Conservation (phyloP, 92 coral and sea anemone genomes). For the Montipora capitata region DNA sequence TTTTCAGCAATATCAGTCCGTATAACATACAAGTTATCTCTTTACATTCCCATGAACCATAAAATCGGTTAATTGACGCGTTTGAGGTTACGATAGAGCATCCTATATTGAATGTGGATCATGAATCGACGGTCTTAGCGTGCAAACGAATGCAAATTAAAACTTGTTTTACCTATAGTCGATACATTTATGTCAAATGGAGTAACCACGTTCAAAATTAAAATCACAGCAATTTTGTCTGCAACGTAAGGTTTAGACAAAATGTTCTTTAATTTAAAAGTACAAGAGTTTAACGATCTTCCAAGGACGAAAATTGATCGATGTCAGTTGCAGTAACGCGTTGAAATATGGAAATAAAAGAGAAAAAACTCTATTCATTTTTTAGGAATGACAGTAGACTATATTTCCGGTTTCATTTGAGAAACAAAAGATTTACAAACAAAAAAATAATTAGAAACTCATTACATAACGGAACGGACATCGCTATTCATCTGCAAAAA, state of each 20-base stretch:
- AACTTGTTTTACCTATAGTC: background rate
- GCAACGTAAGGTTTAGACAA: too few species aligned
- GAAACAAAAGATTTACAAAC: conserved; percentile 32
- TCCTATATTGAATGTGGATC: conserved; percentile 8
- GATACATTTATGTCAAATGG: background rate
- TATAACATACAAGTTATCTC: conserved; percentile 11
- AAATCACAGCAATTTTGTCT: background rate
- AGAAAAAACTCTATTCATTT: background rate
- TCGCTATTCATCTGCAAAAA: conserved; percentile 2
- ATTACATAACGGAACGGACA: conserved; percentile 15
- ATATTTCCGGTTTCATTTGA: conserved; percentile 27
- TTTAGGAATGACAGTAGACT: conserved; percentile 28
- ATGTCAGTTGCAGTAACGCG: background rate
- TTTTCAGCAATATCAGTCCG: conserved; percentile 7
- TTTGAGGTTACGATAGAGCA: conserved; percentile 27
- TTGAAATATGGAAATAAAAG: background rate
- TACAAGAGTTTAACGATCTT: too few species aligned
- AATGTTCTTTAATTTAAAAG: too few species aligned
- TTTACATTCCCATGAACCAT: background rate
- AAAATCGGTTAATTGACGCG: conserved; percentile 31
- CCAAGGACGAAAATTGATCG: conserved; percentile 11
- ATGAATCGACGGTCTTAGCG: background rate
- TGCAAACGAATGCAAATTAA: conserved; percentile 5
- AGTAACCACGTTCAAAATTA: conserved; percentile 26
- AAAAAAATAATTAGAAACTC: conserved; percentile 8